These are phyloP conservation scores for Drosophila pseudoobscura DNA, from an alignment of 1,140 invertebrate genomes.

Conservation along the genomic window DNA sequence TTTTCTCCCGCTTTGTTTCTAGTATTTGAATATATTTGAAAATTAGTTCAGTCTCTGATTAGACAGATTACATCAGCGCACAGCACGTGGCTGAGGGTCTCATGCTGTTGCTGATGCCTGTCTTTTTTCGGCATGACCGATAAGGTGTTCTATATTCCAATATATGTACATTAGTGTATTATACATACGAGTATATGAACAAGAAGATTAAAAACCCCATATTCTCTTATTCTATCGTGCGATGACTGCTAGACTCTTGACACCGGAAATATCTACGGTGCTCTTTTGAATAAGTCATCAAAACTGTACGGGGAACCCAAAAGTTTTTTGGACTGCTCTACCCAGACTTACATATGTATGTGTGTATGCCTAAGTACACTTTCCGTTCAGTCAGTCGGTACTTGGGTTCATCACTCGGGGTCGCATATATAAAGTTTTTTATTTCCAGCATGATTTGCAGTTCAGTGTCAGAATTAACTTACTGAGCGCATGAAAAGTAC, in stretches of 20 bases:
- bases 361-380: background rate
- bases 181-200: background rate
- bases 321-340: too few species aligned
- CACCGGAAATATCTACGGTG: too few species aligned
- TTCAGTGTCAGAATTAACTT: conserved; percentile 18
- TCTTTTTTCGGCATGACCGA: conserved; percentile 6
- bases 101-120: conserved; percentile 2
- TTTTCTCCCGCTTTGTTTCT: too few species aligned
- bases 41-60: background rate
- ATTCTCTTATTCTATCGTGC: background rate
- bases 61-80: conserved; percentile 4
- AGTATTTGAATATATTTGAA: background rate
- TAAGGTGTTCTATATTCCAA: conserved; percentile 26
- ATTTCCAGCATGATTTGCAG: conserved; percentile 34
- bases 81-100: conserved; percentile 27
- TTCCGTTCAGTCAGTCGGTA: background rate
- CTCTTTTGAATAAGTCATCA: too few species aligned
- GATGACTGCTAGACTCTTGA: too few species aligned
- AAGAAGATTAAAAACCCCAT: background rate
- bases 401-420: conserved; percentile 12
- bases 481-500: conserved; percentile 49
- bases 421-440: background rate
- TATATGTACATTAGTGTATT: background rate
- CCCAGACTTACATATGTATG: too few species aligned
- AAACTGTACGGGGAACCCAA: too few species aligned